Evolutionary conservation across 2,797 vertebrate species (phyloP).

Genomic region (Spondyliosoma cantharus): DNA sequence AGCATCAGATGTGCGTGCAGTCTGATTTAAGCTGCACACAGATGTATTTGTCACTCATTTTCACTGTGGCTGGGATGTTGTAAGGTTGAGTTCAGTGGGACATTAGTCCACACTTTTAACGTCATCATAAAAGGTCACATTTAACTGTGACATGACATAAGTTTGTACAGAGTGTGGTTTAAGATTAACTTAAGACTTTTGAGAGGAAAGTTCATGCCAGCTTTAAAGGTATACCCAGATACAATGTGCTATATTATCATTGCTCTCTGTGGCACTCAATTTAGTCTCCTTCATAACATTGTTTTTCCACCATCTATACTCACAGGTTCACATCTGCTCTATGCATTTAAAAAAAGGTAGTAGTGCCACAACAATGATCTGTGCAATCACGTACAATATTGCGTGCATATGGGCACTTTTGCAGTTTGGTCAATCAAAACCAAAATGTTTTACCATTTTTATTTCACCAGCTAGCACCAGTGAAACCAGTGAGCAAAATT

Average conservation of each 20-base stretch:
- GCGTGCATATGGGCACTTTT: background rate
- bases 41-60: constrained; percentile 8
- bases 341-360: background rate
- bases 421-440: background rate
- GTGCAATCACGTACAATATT: background rate
- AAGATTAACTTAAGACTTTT: constrained; percentile 11
- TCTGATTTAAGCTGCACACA: constrained; percentile 6
- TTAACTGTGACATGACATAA: constrained; percentile 1
- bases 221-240: background rate
- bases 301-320: background rate
- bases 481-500: background rate
- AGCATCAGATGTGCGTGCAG: background rate
- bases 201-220: background rate
- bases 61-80: constrained; percentile 10
- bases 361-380: background rate
- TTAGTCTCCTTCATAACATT: background rate
- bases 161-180: constrained; percentile 8
- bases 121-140: constrained; percentile 25
- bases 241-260: background rate
- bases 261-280: background rate
- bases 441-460: background rate
- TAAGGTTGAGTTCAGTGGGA: constrained; percentile 1
- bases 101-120: constrained; percentile 31
- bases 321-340: background rate
- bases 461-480: background rate